Evolutionary conservation across 2,113 vertebrate species (phyloP).

Genomic region (Copsychus sechellarum): DNA sequence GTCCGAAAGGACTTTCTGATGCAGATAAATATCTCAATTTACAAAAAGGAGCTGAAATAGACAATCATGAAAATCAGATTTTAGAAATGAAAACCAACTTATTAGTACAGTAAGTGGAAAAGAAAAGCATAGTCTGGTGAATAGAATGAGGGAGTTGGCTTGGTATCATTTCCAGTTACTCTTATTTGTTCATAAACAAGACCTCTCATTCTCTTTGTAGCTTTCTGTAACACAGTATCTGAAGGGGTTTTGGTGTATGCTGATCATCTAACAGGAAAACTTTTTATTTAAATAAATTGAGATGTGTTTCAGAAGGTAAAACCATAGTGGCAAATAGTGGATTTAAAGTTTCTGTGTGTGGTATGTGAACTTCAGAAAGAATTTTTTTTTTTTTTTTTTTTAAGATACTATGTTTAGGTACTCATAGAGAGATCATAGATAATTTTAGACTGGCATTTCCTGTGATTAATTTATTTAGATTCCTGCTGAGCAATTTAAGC

Average conservation of each 20-base stretch:
- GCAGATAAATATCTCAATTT: neutral
- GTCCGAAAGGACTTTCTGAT: neutral
- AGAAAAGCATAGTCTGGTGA: neutral
- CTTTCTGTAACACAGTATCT: neutral
- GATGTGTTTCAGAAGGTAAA: neutral
- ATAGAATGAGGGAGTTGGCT: neutral
- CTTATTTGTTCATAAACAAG: neutral
- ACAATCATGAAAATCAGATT: neutral
- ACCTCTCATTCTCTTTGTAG: neutral
- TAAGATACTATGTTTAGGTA: neutral
- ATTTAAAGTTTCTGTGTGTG: neutral
- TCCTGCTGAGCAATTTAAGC: neutral
- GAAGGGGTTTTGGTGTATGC: accelerated
- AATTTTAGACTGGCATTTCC: neutral
- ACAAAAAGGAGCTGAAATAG: neutral
- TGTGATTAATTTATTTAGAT: neutral
- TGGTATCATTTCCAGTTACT: neutral
- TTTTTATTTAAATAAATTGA: neutral
- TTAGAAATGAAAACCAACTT: neutral
- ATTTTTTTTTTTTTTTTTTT: no score
- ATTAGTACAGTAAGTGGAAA: neutral
- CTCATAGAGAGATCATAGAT: neutral
- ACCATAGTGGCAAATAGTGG: neutral
- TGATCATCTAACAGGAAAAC: neutral
- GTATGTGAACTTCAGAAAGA: neutral